A percentile compares a stretch with the other conserved stretches of the same genome.
Conservation (phyloP, 2,888 invertebrate genomes). For the Ophion slaviceki region DNA sequence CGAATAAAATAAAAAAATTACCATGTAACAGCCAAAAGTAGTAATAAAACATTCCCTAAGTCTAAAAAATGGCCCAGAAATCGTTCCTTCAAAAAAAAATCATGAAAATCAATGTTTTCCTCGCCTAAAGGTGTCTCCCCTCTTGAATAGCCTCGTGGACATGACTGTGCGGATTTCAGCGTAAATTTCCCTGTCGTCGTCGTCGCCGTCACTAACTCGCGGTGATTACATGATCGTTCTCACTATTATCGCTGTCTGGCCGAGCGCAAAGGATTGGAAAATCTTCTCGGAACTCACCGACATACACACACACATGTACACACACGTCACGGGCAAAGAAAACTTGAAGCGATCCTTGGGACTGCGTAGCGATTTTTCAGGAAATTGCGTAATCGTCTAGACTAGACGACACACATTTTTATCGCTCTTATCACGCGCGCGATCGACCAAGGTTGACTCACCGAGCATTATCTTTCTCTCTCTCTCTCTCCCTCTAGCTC, state of each 20-base stretch:
- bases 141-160: background rate
- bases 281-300: conserved; percentile 10
- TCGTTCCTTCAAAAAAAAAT: too few species aligned
- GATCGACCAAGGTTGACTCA: conserved; percentile 75
- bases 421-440: conserved; percentile 77
- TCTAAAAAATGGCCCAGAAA: too few species aligned
- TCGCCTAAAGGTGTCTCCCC: too few species aligned
- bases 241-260: conserved; percentile 8
- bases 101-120: too few species aligned
- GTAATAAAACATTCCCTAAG: too few species aligned
- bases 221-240: conserved; percentile 7
- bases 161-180: background rate
- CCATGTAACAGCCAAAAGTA: too few species aligned
- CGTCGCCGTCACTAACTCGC: conserved; percentile 5
- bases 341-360: conserved; percentile 39
- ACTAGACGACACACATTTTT: conserved; percentile 78
- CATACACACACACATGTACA: background rate
- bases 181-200: conserved; percentile 4
- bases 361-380: conserved; percentile 71
- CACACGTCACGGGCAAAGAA: background rate
- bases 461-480: conserved; percentile 55
- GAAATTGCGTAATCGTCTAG: conserved; percentile 80
- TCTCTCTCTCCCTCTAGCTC: conserved; percentile 44
- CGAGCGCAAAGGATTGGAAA: conserved; percentile 22
- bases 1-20: too few species aligned